Evolutionary conservation across 2,113 vertebrate genomes (phyloP).

Genomic region (Procavia capensis): DNA sequence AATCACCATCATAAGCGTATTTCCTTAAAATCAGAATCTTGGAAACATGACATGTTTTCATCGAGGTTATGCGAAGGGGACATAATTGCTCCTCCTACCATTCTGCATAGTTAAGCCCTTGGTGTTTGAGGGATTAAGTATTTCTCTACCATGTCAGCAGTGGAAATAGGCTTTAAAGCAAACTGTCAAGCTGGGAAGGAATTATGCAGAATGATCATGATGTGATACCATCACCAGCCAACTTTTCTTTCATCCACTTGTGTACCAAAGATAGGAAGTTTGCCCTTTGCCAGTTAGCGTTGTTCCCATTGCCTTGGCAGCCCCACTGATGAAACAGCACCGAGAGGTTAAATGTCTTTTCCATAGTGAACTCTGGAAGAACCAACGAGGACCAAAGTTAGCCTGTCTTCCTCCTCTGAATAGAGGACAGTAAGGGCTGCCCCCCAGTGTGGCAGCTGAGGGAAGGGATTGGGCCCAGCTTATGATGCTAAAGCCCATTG

Average conservation of each 20-base stretch:
- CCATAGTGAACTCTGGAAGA: neutral
- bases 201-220: neutral
- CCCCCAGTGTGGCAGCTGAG: neutral
- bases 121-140: neutral
- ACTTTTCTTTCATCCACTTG: neutral
- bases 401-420: neutral
- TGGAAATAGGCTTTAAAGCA: neutral
- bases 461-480: neutral
- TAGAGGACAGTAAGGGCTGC: neutral
- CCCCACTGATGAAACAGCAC: neutral
- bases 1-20: neutral
- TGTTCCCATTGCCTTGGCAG: neutral
- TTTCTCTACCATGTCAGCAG: neutral
- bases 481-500: neutral
- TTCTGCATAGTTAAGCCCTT: neutral
- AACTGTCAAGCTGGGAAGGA: neutral
- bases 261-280: rapidly evolving
- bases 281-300: rapidly evolving
- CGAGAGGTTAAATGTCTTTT: neutral
- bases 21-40: neutral
- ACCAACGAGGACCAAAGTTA: neutral
- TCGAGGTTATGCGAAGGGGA: neutral
- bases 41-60: neutral
- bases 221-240: neutral
- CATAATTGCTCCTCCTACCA: rapidly evolving